phyloP scores from a whole-genome alignment of 2,888 invertebrate genomes.

The Abscondita cerata region DNA sequence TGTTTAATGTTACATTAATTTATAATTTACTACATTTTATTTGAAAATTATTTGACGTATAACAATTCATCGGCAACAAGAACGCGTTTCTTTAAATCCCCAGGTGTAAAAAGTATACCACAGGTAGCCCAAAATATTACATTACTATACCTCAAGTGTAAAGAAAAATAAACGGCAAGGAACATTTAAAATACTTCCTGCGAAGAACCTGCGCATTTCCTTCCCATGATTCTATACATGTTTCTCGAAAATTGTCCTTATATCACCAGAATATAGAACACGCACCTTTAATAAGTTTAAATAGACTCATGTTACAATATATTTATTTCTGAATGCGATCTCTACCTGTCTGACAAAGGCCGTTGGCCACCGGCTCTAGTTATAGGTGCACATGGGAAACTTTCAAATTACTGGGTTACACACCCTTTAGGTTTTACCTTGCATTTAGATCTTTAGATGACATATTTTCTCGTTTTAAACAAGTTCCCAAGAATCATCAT shows the following conservation, averaged over 20 bases:
- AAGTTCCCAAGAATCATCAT: constrained; percentile 28
- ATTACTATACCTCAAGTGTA: constrained; percentile 30
- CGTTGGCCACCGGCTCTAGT: constrained; percentile 35
- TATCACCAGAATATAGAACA: constrained; percentile 28
- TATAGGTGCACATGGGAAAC: constrained; percentile 36
- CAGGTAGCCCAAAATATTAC: constrained; percentile 34
- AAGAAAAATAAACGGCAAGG: constrained; percentile 30
- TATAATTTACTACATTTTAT: constrained; percentile 14
- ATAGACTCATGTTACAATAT: constrained; percentile 38
- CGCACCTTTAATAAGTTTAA: constrained; percentile 33
- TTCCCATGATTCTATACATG: constrained; percentile 33
- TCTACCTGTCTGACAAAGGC: constrained; percentile 38
- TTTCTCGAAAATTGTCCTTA: constrained; percentile 34
- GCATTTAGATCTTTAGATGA: constrained; percentile 32
- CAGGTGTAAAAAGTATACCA: constrained; percentile 29
- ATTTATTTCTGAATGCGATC: constrained; percentile 39
- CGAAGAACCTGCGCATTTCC: constrained; percentile 42
- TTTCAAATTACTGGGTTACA: constrained; percentile 36
- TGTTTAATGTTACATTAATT: constrained; percentile 17
- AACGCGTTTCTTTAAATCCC: background rate
- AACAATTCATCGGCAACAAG: too few relatives aligned
- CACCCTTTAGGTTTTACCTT: constrained; percentile 35
- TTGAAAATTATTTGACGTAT: too few relatives aligned
- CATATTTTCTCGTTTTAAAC: constrained; percentile 34
- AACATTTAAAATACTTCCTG: constrained; percentile 40